These are phyloP conservation scores for Semnornis frantzii DNA, from an alignment of 2,113 vertebrate genomes.

Conservation along the genomic window DNA sequence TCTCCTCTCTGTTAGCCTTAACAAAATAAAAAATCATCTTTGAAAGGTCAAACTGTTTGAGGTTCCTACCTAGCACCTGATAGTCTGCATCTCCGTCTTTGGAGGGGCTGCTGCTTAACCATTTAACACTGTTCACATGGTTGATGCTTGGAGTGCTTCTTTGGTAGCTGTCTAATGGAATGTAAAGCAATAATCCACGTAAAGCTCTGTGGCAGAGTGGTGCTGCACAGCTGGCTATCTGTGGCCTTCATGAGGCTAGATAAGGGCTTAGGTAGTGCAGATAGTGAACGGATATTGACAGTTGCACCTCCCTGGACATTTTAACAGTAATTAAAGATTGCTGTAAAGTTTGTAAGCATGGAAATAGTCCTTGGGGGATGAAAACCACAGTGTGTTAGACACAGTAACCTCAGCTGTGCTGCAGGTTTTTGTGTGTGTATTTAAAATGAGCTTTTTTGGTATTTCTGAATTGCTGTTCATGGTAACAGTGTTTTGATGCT, in stretches of 20 bases:
- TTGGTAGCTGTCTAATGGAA: background rate
- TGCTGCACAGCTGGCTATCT: background rate
- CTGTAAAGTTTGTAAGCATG: background rate
- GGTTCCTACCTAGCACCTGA: background rate
- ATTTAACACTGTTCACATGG: background rate
- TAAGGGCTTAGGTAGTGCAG: background rate
- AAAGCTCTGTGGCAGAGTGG: background rate
- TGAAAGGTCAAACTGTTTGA: accelerated
- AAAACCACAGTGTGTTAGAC: background rate
- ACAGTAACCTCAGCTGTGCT: background rate
- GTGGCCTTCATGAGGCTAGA: background rate
- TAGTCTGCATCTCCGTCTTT: background rate
- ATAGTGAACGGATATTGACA: no score
- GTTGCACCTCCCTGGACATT: background rate
- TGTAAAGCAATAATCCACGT: background rate
- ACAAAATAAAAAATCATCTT: background rate
- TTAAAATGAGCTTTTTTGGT: background rate
- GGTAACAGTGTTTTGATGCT: background rate
- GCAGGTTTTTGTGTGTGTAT: accelerated
- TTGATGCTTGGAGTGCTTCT: background rate
- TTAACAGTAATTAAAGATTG: accelerated
- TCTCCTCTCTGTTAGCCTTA: background rate
- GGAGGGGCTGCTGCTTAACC: background rate
- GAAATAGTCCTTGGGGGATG: background rate
- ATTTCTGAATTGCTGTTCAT: background rate